Conservation (phyloP, 2,888 invertebrate species). For the Rhorus exstirpatorius region DNA sequence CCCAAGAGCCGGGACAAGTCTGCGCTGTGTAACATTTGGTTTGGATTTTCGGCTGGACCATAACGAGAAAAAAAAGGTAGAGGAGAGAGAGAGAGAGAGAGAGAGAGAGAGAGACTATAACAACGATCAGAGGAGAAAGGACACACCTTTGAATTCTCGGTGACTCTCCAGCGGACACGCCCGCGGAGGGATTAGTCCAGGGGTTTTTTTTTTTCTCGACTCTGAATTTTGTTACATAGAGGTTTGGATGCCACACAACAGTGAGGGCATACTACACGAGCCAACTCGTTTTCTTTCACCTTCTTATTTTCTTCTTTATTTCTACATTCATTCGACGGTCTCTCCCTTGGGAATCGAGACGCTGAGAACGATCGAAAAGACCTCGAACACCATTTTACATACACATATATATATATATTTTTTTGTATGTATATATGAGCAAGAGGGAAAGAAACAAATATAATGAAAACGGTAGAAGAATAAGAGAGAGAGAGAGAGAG, state of each 20-base stretch:
- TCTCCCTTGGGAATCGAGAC: conserved; percentile 52
- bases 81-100: conserved; percentile 1
- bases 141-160: conserved; percentile 67
- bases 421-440: conserved; percentile 2
- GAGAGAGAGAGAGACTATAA: not conserved
- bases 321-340: conserved; percentile 35
- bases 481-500: conserved; percentile 34
- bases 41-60: conserved; percentile 48
- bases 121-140: conserved; percentile 27
- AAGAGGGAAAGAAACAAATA: conserved; percentile 19
- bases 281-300: conserved; percentile 52
- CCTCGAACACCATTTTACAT: conserved; percentile 12
- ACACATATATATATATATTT: not conserved
- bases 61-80: conserved; percentile 36
- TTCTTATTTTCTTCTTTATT: conserved; percentile 37
- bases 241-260: conserved; percentile 11
- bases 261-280: conserved; percentile 17
- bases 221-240: conserved; percentile 35
- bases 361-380: conserved; percentile 59
- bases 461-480: too few relatives aligned
- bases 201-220: conserved; percentile 19
- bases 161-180: conserved; percentile 60
- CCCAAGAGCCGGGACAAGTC: conserved; percentile 31
- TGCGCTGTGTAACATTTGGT: conserved; percentile 46
- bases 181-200: conserved; percentile 64